Evolutionary conservation across 2,888 invertebrate genomes (phyloP), one percentile per base, ranked within the genome.

Genomic region (Caenorhabditis sp.): DNA sequence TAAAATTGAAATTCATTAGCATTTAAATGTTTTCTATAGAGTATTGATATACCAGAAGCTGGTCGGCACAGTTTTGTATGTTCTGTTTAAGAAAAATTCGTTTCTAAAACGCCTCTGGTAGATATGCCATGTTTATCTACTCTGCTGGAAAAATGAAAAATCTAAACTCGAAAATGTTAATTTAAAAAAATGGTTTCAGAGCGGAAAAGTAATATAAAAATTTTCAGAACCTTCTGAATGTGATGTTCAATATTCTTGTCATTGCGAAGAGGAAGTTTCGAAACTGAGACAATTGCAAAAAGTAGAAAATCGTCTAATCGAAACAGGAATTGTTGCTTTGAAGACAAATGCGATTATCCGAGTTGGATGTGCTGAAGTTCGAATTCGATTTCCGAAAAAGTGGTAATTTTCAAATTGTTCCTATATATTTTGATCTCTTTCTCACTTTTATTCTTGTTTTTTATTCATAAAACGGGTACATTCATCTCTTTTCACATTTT

Each of bases 211-310:
- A n/a, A n/a, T n/a, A n/a, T n/a, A n/a, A n/a, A n/a, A n/a, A n/a
- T n/a, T n/a, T n/a, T n/a, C n/a, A n/a, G n/a, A n/a, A n/a, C n/a
- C n/a, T n/a, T n/a, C n/a, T n/a, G n/a, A n/a, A n/a, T n/a, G n/a
- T n/a, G n/a, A n/a, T n/a, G n/a, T n/a, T n/a, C n/a, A 36, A 36
- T 36, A 36, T 36, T 36, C 25, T 8, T 56, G 56, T 56, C 25
- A 56, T 56, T 56, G 56, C 23, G 26, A 56, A 56, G 26, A 26
- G 8, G 56, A 56, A 56, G 14, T 56, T 4, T 8, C 25, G 8
- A 25, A 26, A 26, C 23, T 56, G 56, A 56, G 14, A 26, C 25
- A 56, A 10, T 8, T 56, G 8, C 56, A 56, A 56, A 56, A 56
- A 56, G 1, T 7, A 10, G 56, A 56, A 26, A 26, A 25, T 14